A percentile compares a stretch with the other conserved stretches of the same genome.
These are phyloP conservation scores for Marmota flaviventris DNA, from an alignment of 2,113 vertebrate species.

Conservation along the genomic window DNA sequence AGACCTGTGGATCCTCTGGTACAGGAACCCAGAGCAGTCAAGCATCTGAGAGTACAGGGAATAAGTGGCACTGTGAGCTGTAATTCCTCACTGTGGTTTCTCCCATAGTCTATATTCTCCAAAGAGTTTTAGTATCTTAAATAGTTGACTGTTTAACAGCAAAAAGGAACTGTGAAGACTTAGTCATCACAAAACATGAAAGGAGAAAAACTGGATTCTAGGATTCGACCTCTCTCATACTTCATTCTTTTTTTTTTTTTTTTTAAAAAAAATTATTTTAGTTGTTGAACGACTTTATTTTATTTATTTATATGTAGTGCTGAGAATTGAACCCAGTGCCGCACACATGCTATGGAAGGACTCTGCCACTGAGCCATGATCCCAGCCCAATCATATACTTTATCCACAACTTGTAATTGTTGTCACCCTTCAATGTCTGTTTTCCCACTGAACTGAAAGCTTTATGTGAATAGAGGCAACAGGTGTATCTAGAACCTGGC, in stretches of 20 bases:
- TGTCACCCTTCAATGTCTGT: neutral
- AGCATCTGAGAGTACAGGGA: neutral
- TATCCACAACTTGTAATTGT: neutral
- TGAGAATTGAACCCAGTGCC: too few species aligned
- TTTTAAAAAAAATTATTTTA: too few species aligned
- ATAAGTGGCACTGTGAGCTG: neutral
- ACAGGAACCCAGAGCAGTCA: neutral
- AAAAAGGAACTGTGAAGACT: conserved; percentile 25
- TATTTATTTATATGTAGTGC: too few species aligned
- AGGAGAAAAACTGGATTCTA: neutral
- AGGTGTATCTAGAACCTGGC: neutral
- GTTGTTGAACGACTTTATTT: too few species aligned
- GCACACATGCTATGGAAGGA: too few species aligned
- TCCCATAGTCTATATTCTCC: neutral
- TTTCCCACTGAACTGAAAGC: neutral
- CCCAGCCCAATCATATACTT: neutral
- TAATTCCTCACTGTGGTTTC: neutral
- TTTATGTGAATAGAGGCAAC: neutral
- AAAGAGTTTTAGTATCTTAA: neutral
- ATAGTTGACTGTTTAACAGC: neutral
- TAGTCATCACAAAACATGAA: neutral
- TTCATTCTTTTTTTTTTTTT: neutral
- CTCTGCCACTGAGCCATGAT: too few species aligned
- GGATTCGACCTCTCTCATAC: neutral
- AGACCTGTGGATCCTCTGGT: neutral